phyloP scores from a whole-genome alignment of 2,888 invertebrate species.

The Heliconius erato region DNA sequence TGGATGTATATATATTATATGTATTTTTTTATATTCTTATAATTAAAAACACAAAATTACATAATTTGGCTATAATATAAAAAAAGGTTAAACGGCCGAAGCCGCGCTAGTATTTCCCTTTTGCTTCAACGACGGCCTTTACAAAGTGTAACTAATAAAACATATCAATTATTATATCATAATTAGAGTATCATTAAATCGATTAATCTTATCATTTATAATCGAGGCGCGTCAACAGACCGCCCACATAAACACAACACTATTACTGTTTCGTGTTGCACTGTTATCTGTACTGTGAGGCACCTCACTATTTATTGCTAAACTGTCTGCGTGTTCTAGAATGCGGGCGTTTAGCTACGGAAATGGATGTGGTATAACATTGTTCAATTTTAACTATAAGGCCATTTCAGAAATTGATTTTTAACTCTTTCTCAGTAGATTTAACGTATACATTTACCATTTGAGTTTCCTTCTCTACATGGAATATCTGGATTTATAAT shows the following conservation, averaged over 20 bases:
- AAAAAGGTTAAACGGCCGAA: too few species aligned
- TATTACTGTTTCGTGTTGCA: constrained; percentile 17
- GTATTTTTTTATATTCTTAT: too few species aligned
- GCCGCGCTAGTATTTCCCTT: too few species aligned
- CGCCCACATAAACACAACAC: constrained; percentile 25
- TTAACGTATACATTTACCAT: too few species aligned
- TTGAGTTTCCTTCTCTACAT: too few species aligned
- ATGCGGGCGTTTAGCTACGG: constrained; percentile 12
- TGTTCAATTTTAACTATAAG: neutral
- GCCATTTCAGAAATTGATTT: too few species aligned
- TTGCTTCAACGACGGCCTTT: neutral
- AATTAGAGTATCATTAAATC: neutral
- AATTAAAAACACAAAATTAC: too few species aligned
- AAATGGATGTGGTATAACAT: neutral
- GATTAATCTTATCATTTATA: constrained; percentile 23
- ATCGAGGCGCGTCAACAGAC: constrained; percentile 8
- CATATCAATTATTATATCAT: constrained; percentile 17
- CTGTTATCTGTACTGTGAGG: constrained; percentile 32
- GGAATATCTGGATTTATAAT: too few species aligned
- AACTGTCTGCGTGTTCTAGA: constrained; percentile 26
- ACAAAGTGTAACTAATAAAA: neutral
- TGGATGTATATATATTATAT: too few species aligned
- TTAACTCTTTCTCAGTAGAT: too few species aligned
- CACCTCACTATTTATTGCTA: constrained; percentile 23
- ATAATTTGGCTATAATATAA: too few species aligned